Conservation (phyloP, 2,113 vertebrate species). For the Xenopus borealis region DNA sequence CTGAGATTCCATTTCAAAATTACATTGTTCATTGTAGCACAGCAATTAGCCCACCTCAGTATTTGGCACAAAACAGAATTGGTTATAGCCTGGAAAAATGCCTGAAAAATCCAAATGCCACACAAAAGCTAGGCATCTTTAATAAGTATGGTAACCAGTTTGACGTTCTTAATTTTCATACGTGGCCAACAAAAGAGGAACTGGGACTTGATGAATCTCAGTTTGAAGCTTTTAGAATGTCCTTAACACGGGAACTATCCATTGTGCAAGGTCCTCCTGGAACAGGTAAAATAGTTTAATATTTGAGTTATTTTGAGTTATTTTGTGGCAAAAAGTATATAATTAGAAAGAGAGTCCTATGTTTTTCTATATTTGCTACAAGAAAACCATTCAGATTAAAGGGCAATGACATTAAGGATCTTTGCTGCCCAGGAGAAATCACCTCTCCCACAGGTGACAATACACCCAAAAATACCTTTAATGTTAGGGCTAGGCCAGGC, state of each 20-base stretch:
- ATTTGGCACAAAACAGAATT: conserved; percentile 21
- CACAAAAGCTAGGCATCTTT: too few relatives aligned
- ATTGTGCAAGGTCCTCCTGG: conserved; percentile 56
- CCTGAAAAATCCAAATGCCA: background rate
- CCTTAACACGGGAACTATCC: conserved; percentile 49
- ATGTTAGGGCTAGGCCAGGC: too few relatives aligned
- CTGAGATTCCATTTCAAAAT: conserved; percentile 47
- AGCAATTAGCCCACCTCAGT: conserved; percentile 37
- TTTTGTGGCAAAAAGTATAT: too few relatives aligned
- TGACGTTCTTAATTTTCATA: conserved; percentile 14
- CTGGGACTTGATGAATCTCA: conserved; percentile 46
- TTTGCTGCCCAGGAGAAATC: too few relatives aligned
- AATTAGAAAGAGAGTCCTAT: too few relatives aligned
- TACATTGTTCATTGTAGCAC: conserved; percentile 48
- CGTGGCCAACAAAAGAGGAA: conserved; percentile 28
- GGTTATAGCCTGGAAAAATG: conserved; percentile 18
- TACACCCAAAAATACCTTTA: too few relatives aligned
- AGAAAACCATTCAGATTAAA: too few relatives aligned
- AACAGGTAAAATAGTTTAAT: conserved; percentile 45
- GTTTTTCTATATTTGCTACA: too few relatives aligned
- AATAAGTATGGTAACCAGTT: background rate
- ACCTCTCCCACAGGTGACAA: too few relatives aligned
- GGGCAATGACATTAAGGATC: too few relatives aligned
- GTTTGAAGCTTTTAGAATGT: conserved; percentile 46
- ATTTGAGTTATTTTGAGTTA: background rate